phyloP scores from a whole-genome alignment of 2,888 invertebrate genomes.

The Phragmatobia fuliginosa region DNA sequence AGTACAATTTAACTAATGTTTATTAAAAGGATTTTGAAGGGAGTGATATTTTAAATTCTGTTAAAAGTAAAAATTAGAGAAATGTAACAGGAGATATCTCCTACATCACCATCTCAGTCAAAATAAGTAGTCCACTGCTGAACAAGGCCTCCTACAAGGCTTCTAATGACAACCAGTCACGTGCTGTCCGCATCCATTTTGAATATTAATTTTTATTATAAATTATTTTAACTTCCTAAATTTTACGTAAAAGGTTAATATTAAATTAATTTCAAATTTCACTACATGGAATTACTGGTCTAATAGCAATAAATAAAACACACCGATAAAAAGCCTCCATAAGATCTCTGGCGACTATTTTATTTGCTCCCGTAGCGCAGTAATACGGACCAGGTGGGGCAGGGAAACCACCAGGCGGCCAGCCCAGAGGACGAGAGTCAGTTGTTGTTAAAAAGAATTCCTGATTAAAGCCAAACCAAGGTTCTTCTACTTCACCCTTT shows the following conservation, averaged over 20 bases:
- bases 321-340: slow-evolving; percentile 91
- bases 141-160: too few species aligned
- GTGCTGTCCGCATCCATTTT: too few species aligned
- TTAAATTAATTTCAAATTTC: too few species aligned
- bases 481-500: slow-evolving; percentile 87
- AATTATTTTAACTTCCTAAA: too few species aligned
- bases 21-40: too few species aligned
- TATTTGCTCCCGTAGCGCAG: slow-evolving; percentile 93
- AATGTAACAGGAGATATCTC: neutral
- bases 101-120: too few species aligned
- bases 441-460: slow-evolving; percentile 79
- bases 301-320: neutral
- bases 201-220: too few species aligned
- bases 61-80: neutral
- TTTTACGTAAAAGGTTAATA: too few species aligned
- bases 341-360: slow-evolving; percentile 92
- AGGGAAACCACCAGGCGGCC: slow-evolving; percentile 90
- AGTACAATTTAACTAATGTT: too few species aligned
- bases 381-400: slow-evolving; percentile 93
- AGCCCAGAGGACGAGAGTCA: slow-evolving; percentile 89
- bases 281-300: too few species aligned
- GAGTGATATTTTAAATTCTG: neutral
- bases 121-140: too few species aligned
- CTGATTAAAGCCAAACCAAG: slow-evolving; percentile 92
- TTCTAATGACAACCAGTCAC: too few species aligned